Conservation (phyloP, 2,888 invertebrate species). For the Agrypnus murinus region DNA sequence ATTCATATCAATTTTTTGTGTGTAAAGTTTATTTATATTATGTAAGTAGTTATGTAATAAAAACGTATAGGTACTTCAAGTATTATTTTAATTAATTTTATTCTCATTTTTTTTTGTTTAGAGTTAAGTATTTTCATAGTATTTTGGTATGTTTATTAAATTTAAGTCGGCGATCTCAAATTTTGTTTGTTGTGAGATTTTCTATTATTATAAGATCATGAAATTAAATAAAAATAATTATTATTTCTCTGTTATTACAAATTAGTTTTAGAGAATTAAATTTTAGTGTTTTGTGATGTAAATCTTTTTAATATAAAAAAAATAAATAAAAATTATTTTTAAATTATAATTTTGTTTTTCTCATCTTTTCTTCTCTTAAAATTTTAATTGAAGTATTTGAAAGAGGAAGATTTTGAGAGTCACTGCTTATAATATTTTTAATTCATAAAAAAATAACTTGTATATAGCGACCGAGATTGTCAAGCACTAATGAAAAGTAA, state of each 20-base stretch:
- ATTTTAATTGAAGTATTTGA: too few species aligned
- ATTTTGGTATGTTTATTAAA: constrained; percentile 6
- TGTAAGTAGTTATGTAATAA: constrained; percentile 1
- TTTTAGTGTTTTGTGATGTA: constrained; percentile 49
- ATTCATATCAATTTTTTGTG: neutral
- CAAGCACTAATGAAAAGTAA: constrained; percentile 63
- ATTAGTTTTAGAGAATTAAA: constrained; percentile 36
- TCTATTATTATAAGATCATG: constrained; percentile 3
- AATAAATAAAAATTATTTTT: constrained; percentile 36
- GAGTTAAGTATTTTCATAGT: constrained; percentile 20
- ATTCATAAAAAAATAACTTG: constrained; percentile 37
- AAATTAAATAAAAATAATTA: constrained; percentile 16
- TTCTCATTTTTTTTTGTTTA: constrained; percentile 14
- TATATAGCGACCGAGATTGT: constrained; percentile 54
- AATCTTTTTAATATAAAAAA: constrained; percentile 39
- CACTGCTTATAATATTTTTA: constrained; percentile 32
- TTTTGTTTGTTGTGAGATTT: constrained; percentile 5
- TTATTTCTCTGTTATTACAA: constrained; percentile 33
- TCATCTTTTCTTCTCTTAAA: too few species aligned
- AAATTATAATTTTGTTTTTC: neutral
- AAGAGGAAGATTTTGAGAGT: constrained; percentile 5
- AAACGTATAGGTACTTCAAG: too few species aligned
- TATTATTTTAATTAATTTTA: constrained; percentile 7
- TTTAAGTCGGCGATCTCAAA: constrained; percentile 35
- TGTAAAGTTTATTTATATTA: constrained; percentile 12